These are phyloP conservation scores for Campaea margaritaria DNA, from an alignment of 2,888 invertebrate species.

Conservation along the genomic window DNA sequence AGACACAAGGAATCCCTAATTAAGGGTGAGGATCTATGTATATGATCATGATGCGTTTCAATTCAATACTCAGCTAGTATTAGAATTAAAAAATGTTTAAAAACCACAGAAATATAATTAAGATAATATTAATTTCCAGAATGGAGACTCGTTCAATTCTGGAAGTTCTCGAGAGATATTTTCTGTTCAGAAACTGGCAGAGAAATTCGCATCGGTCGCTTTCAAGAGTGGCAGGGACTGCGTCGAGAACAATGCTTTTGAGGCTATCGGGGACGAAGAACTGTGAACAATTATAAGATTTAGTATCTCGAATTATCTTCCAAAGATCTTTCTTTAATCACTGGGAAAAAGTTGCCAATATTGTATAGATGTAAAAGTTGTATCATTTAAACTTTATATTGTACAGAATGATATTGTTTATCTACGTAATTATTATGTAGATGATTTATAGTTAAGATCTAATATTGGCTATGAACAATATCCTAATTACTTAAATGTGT, in stretches of 20 bases:
- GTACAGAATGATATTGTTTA: conserved; percentile 45
- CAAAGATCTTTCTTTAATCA: conserved; percentile 56
- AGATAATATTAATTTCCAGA: no score
- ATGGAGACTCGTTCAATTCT: conserved; percentile 82
- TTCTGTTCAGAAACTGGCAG: conserved; percentile 90
- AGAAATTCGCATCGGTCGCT: conserved; percentile 89
- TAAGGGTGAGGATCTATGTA: no score
- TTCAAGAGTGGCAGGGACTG: conserved; percentile 89
- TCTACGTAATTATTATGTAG: conserved; percentile 25
- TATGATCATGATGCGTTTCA: no score
- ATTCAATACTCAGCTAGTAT: no score
- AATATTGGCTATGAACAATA: conserved; percentile 47
- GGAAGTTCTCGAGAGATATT: conserved; percentile 87
- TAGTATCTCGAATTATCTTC: conserved; percentile 52
- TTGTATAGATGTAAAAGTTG: conserved; percentile 57
- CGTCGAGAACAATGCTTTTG: conserved; percentile 96
- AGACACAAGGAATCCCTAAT: no score
- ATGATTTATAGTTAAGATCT: conserved; percentile 28
- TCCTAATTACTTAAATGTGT: conserved; percentile 6
- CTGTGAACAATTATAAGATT: conserved; percentile 78
- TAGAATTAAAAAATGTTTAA: no score
- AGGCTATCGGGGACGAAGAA: conserved; percentile 98
- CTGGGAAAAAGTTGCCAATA: conserved; percentile 66
- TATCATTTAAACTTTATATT: conserved; percentile 49
- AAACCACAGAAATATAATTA: no score